Evolutionary conservation across 2,888 invertebrate species (phyloP).

Genomic region (Biston betularia): DNA sequence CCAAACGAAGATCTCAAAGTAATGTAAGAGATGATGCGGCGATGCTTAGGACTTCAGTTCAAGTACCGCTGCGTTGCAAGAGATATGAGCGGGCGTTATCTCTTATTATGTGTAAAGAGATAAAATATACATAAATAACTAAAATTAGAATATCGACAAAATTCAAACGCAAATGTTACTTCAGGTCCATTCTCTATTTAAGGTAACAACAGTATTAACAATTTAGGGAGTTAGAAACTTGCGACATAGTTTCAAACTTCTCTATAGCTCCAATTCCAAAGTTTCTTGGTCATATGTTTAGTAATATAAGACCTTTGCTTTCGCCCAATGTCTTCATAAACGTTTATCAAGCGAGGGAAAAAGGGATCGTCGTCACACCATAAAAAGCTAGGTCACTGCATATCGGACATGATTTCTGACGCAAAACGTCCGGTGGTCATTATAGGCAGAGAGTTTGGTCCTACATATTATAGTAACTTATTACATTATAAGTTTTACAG

Average conservation of each 20-base stretch:
- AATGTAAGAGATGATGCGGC: too few relatives aligned
- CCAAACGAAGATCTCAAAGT: too few relatives aligned
- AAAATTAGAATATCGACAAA: slow-evolving; percentile 7
- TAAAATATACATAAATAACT: too few relatives aligned
- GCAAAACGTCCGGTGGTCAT: slow-evolving; percentile 25
- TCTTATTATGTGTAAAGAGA: too few relatives aligned
- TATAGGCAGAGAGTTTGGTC: slow-evolving; percentile 20
- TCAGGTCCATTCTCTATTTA: slow-evolving; percentile 12
- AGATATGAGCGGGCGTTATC: too few relatives aligned
- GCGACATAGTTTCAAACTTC: slow-evolving; percentile 19
- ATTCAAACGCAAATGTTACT: slow-evolving; percentile 15
- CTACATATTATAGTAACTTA: not conserved
- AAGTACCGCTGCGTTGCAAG: too few relatives aligned
- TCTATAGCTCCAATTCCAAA: slow-evolving; percentile 15
- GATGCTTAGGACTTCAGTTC: too few relatives aligned
- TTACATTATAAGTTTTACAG: not conserved
- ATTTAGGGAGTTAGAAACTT: slow-evolving; percentile 21
- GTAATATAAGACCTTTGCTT: slow-evolving; percentile 25
- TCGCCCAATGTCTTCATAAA: slow-evolving; percentile 29
- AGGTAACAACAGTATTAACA: slow-evolving; percentile 19
- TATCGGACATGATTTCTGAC: slow-evolving; percentile 43
- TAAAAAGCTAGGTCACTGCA: slow-evolving; percentile 45
- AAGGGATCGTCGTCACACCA: slow-evolving; percentile 29
- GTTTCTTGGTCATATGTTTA: slow-evolving; percentile 20
- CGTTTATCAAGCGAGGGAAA: slow-evolving; percentile 31